Conservation (phyloP, 2,888 invertebrate genomes). For the Subacronicta megacephala region DNA sequence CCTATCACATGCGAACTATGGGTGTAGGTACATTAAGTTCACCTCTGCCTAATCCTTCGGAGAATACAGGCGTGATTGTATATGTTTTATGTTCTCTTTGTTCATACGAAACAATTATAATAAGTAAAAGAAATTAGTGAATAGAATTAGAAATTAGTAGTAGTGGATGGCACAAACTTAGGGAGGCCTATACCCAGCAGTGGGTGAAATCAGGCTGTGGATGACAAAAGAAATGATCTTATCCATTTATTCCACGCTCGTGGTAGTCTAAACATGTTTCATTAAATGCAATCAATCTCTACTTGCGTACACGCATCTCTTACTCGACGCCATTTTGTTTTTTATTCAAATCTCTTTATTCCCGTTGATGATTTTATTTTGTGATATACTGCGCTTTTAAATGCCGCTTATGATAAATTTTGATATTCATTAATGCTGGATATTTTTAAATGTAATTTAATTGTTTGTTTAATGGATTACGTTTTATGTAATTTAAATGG, state of each 20-base stretch:
- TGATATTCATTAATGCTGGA: slow-evolving; percentile 29
- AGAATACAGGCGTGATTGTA: too few relatives aligned
- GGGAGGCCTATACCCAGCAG: too few relatives aligned
- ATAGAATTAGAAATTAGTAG: too few relatives aligned
- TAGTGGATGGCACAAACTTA: too few relatives aligned
- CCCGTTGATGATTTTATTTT: slow-evolving; percentile 48
- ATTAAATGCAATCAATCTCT: slow-evolving; percentile 80
- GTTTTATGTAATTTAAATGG: too few relatives aligned
- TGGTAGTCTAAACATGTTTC: slow-evolving; percentile 70
- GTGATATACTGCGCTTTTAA: slow-evolving; percentile 41
- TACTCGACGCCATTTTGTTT: slow-evolving; percentile 36
- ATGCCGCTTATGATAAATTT: slow-evolving; percentile 32
- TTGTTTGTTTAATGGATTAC: slow-evolving; percentile 27
- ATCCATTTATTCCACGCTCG: slow-evolving; percentile 37
- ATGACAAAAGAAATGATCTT: slow-evolving; percentile 43
- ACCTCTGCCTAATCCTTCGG: too few relatives aligned
- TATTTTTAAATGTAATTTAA: slow-evolving; percentile 35
- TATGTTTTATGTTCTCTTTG: too few relatives aligned
- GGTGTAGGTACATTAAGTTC: too few relatives aligned
- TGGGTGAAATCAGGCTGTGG: too few relatives aligned
- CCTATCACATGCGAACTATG: too few relatives aligned
- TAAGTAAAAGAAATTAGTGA: too few relatives aligned
- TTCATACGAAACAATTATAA: background rate
- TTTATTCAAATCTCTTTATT: slow-evolving; percentile 49
- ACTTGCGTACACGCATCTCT: slow-evolving; percentile 75